phyloP scores from a whole-genome alignment of 2,888 invertebrate genomes.

The Chrysomela aeneicollis region DNA sequence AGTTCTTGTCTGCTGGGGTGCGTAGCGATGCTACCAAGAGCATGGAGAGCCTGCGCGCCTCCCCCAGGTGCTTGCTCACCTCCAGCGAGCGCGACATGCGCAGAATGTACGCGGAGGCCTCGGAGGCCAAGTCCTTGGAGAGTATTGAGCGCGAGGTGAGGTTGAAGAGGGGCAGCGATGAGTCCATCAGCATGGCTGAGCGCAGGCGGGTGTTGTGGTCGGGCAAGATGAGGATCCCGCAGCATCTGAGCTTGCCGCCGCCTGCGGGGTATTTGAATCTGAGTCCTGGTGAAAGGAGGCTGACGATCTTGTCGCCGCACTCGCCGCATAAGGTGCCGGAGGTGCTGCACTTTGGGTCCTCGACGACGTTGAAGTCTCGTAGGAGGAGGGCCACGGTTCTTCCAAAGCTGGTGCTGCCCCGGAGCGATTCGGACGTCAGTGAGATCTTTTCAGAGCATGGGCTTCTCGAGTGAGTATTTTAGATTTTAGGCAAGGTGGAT shows the following conservation, averaged over 20 bases:
- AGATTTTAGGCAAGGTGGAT: too few relatives aligned
- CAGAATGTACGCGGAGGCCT: slow-evolving; percentile 58
- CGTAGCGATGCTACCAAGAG: slow-evolving; percentile 69
- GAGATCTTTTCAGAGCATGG: slow-evolving; percentile 72
- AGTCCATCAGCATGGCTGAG: slow-evolving; percentile 66
- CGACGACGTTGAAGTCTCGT: slow-evolving; percentile 64
- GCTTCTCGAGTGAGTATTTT: slow-evolving; percentile 67
- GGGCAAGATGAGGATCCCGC: slow-evolving; percentile 70
- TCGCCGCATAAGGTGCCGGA: slow-evolving; percentile 77
- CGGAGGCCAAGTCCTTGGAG: slow-evolving; percentile 72
- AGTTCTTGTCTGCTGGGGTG: slow-evolving; percentile 63
- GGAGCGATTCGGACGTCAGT: slow-evolving; percentile 77
- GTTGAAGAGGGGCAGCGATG: slow-evolving; percentile 61
- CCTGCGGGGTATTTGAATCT: slow-evolving; percentile 66
- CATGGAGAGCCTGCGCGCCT: slow-evolving; percentile 75
- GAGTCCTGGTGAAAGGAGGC: slow-evolving; percentile 67
- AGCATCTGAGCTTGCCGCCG: slow-evolving; percentile 76
- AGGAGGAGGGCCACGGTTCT: slow-evolving; percentile 77
- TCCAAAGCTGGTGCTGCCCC: slow-evolving; percentile 77
- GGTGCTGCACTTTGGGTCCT: slow-evolving; percentile 69
- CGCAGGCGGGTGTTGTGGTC: slow-evolving; percentile 74
- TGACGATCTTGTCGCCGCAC: slow-evolving; percentile 83
- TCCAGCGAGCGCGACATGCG: slow-evolving; percentile 74
- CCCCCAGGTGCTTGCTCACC: slow-evolving; percentile 68
- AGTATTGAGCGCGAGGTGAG: slow-evolving; percentile 66